Percentiles rank a stretch among this genome's conserved stretches.
Evolutionary conservation across 2,797 vertebrate genomes (phyloP).

Genomic region (Cyclura pinguis): DNA sequence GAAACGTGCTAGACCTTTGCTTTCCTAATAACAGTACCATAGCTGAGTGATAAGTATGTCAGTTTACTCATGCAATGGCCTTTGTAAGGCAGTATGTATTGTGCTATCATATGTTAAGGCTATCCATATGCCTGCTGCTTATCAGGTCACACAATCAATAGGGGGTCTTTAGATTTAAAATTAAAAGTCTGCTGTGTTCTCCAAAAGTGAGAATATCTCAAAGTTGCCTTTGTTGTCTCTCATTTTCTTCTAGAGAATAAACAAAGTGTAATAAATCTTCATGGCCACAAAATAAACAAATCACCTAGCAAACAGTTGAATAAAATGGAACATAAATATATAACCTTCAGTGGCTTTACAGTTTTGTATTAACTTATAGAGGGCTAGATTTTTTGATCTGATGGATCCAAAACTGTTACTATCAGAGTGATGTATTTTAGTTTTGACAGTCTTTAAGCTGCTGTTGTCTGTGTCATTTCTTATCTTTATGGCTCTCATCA

Average conservation of each 20-base stretch:
- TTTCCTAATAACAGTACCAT: not conserved
- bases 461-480: not conserved
- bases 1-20: not conserved
- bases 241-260: constrained; percentile 76
- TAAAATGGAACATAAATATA: constrained; percentile 63
- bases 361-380: constrained; percentile 50
- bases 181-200: constrained; percentile 82
- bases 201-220: constrained; percentile 80
- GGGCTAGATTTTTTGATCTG: not conserved
- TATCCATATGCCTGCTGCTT: constrained; percentile 60
- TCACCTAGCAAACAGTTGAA: constrained; percentile 65
- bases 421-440: not conserved
- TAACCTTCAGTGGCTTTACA: constrained; percentile 57
- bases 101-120: constrained; percentile 65
- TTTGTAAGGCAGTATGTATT: constrained; percentile 59
- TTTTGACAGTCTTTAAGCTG: not conserved
- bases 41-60: not conserved
- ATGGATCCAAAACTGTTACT: not conserved
- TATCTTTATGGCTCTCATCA: not conserved
- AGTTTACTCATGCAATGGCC: constrained; percentile 50
- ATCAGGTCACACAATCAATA: constrained; percentile 78
- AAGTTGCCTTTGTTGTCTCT: constrained; percentile 77
- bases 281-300: constrained; percentile 71
- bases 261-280: constrained; percentile 78
- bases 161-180: constrained; percentile 79